Conservation (phyloP, 2,888 invertebrate species). For the Galerucella pusilla region DNA sequence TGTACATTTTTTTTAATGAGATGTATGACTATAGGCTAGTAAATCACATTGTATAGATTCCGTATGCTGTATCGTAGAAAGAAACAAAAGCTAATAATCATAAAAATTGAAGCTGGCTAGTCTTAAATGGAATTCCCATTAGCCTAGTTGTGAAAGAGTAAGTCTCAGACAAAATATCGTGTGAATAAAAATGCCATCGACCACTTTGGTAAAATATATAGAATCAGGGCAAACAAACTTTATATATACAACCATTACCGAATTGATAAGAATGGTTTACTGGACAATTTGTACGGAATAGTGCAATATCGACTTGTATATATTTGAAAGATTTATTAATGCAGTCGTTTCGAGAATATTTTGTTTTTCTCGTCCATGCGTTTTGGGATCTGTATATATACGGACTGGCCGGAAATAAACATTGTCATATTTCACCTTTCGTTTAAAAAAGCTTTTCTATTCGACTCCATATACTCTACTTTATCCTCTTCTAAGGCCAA, state of each 20-base stretch:
- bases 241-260: slow-evolving; percentile 29
- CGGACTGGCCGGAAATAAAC: slow-evolving; percentile 46
- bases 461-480: slow-evolving; percentile 31
- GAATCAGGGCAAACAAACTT: slow-evolving; percentile 30
- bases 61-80: no score
- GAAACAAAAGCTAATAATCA: no score
- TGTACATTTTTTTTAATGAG: no score
- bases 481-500: slow-evolving; percentile 31
- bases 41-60: no score
- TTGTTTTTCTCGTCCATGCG: background rate
- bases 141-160: no score
- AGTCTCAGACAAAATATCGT: background rate
- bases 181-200: slow-evolving; percentile 27
- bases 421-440: slow-evolving; percentile 48
- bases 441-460: slow-evolving; percentile 34
- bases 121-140: no score
- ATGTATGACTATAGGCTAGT: no score
- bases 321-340: slow-evolving; percentile 53
- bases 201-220: slow-evolving; percentile 26
- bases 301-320: slow-evolving; percentile 49
- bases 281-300: slow-evolving; percentile 48
- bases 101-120: no score
- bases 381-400: background rate
- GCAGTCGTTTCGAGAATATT: slow-evolving; percentile 53
- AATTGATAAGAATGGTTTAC: slow-evolving; percentile 50